phyloP scores from a whole-genome alignment of 1,140 invertebrate genomes.

The Drosophila sproati region DNA sequence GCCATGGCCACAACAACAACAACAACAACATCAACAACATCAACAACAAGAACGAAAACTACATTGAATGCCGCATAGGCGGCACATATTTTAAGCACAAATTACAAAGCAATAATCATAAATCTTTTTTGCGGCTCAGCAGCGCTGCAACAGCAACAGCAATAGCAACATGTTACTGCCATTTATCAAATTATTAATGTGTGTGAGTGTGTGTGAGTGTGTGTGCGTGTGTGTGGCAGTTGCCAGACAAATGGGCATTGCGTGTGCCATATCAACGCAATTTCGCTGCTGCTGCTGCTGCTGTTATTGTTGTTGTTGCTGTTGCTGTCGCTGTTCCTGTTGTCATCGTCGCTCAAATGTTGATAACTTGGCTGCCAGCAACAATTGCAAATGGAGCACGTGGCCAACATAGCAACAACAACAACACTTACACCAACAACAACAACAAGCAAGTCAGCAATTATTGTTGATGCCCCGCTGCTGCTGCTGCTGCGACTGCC shows the following conservation, averaged over 20 bases:
- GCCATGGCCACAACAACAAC: constrained; percentile 35
- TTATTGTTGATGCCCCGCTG: constrained; percentile 46
- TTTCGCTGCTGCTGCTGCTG: constrained; percentile 46
- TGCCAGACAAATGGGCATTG: constrained; percentile 76
- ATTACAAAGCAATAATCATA: constrained; percentile 83
- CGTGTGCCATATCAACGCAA: constrained; percentile 72
- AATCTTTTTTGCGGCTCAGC: constrained; percentile 79
- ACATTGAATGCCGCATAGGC: constrained; percentile 43
- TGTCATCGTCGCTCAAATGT: constrained; percentile 65
- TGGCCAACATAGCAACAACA: constrained; percentile 51
- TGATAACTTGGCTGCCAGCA: constrained; percentile 59
- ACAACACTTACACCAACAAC: constrained; percentile 12
- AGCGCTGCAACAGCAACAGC: constrained; percentile 32
- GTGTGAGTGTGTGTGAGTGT: constrained; percentile 31
- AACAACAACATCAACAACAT: constrained; percentile 26
- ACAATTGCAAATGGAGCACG: constrained; percentile 71
- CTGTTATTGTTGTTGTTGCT: constrained; percentile 44
- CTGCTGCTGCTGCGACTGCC: constrained; percentile 30
- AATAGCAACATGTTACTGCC: constrained; percentile 66
- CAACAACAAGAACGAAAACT: constrained; percentile 26
- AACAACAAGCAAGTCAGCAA: constrained; percentile 34
- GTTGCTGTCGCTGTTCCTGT: constrained; percentile 43
- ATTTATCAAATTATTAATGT: constrained; percentile 70
- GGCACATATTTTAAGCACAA: constrained; percentile 83
- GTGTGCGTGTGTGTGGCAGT: constrained; percentile 48